phyloP scores from a whole-genome alignment of 2,888 invertebrate genomes.

The Erebia palarica region DNA sequence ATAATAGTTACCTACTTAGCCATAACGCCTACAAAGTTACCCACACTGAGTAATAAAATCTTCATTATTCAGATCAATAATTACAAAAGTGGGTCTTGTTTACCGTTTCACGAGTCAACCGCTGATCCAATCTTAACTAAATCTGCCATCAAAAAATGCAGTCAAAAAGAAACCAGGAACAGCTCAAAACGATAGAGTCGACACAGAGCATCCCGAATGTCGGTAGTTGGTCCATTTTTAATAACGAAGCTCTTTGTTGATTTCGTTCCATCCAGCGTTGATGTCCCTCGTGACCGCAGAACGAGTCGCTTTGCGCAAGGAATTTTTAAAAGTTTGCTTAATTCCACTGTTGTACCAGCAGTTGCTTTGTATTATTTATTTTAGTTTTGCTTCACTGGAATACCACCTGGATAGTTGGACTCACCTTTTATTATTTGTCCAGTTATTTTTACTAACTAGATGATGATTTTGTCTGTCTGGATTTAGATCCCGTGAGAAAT shows the following conservation, averaged over 20 bases:
- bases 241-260: conserved; percentile 26
- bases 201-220: conserved; percentile 23
- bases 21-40: no score
- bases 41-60: no score
- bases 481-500: no score
- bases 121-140: no score
- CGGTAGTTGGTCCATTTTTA: conserved; percentile 24
- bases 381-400: neutral
- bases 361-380: conserved; percentile 9
- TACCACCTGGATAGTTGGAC: neutral
- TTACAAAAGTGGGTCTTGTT: no score
- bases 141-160: neutral
- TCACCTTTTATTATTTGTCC: neutral
- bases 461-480: neutral
- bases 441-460: neutral
- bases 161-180: conserved; percentile 5
- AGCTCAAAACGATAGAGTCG: conserved; percentile 15
- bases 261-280: conserved; percentile 24
- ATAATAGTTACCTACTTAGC: no score
- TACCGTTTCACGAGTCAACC: no score
- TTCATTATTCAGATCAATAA: no score
- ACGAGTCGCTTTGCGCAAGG: conserved; percentile 18
- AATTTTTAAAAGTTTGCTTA: conserved; percentile 20
- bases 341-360: conserved; percentile 7
- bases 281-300: conserved; percentile 22